Evolutionary conservation across 2,888 invertebrate genomes (phyloP).

Genomic region (Macrophya annulata): DNA sequence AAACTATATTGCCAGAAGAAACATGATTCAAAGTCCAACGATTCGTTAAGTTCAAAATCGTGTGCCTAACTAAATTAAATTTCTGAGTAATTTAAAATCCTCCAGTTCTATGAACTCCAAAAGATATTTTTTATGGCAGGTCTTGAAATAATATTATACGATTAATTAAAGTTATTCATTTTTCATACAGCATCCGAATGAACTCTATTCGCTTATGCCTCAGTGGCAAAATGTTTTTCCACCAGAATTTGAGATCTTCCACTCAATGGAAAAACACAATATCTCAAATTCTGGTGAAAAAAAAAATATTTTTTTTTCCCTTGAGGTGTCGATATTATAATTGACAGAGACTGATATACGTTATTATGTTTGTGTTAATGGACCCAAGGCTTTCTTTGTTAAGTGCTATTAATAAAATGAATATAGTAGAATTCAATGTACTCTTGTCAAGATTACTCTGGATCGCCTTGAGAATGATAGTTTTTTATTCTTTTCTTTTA

Average conservation of each 20-base stretch:
- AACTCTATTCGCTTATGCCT: background rate
- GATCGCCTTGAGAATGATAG: conserved; percentile 27
- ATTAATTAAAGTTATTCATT: background rate
- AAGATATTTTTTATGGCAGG: background rate
- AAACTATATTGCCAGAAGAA: background rate
- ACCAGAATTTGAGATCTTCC: too few relatives aligned
- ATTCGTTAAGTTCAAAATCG: background rate
- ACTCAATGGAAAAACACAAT: too few relatives aligned
- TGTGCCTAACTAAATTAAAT: background rate
- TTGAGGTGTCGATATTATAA: background rate
- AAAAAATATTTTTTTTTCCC: too few relatives aligned
- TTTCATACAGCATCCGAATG: background rate
- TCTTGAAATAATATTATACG: background rate
- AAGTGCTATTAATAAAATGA: conserved; percentile 23
- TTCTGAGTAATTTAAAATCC: background rate
- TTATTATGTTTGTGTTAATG: background rate
- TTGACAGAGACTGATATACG: background rate
- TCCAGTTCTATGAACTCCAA: background rate
- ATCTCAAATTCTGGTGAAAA: too few relatives aligned
- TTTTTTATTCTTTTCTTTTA: background rate
- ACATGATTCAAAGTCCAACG: background rate
- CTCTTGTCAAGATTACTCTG: conserved; percentile 14
- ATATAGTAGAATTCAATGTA: conserved; percentile 4
- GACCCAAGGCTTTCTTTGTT: conserved; percentile 38
- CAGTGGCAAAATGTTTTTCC: too few relatives aligned